phyloP scores from a whole-genome alignment of 2,888 invertebrate genomes.

The Ferrisia virgata region DNA sequence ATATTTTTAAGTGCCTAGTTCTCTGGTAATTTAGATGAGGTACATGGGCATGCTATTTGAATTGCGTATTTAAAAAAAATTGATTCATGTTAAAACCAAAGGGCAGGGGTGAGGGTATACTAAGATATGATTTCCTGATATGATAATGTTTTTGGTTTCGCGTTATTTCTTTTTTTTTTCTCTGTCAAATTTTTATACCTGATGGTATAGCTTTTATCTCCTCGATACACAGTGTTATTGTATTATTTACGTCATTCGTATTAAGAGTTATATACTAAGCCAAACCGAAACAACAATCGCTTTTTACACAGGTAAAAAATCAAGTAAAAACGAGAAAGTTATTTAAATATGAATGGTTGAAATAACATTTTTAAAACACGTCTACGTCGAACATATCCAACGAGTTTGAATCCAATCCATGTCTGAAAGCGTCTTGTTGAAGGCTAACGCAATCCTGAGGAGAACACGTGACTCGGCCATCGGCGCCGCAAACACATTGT shows the following conservation, averaged over 20 bases:
- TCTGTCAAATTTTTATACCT: neutral
- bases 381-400: constrained; percentile 52
- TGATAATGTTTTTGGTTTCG: too few species aligned
- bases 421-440: constrained; percentile 49
- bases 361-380: constrained; percentile 49
- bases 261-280: neutral
- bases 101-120: neutral
- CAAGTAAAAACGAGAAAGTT: constrained; percentile 16
- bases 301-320: constrained; percentile 32
- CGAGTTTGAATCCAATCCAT: constrained; percentile 49
- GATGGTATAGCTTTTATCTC: neutral
- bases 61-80: too few species aligned
- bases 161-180: neutral
- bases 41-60: neutral
- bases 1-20: too few species aligned
- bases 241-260: neutral
- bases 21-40: too few species aligned
- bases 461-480: constrained; percentile 53
- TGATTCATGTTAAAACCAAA: too few species aligned
- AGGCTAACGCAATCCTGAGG: constrained; percentile 50
- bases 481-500: constrained; percentile 65
- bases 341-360: neutral
- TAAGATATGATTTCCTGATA: neutral
- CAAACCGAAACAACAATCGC: constrained; percentile 11
- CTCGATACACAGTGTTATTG: neutral